Base-by-base conservation (phyloP, 2,113 vertebrate species). In the Emydocephalus ijimae region DNA sequence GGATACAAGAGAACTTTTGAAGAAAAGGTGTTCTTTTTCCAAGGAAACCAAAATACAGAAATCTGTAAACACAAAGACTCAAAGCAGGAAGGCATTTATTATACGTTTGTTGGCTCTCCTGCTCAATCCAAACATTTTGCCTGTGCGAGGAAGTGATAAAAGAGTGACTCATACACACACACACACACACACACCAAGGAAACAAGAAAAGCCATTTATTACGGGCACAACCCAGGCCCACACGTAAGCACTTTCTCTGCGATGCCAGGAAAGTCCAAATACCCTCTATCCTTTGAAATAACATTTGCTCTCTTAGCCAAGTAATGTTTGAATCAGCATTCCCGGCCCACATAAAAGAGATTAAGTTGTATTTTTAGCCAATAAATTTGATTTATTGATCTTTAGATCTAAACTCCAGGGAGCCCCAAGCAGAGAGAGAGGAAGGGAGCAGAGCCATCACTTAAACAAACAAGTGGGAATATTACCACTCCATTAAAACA, bases 361-460 rank as follows among this genome's bases (percentile, higher is more conserved):
- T 54, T 86, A 48, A 89, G 34, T 54, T 55, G 45, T 90, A 87
- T 93, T 93, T 91, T 89, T 91, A 93, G 56, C 34, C 61, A 50
- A 45, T 45, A 64, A 89, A 93, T 89, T 88, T 90, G 87, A 91
- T 93, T 93, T 86, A 92, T 89, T 92, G 74, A 92, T 93, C 48
- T 85, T 69, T 93, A 69, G 55, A n/a, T 50, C 86, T 93, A 81
- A 89, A 87, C 87, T 54, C 24, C 50, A 91, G 55, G 43, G 56
- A 50, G 50, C 54, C 45, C 45, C 45, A 3, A 24, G 69, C 34
- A 90, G 55, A 43, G 43, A 93, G 85, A n/a, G 24, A 9, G 69
- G 11, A 2, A n/a, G 69, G 15, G 43, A 55, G 85, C 50, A 54
- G 34, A 74, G 34, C 14, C 88, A 24, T 89, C 87, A 56, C 91